Evolutionary conservation across 1,140 invertebrate genomes (phyloP).

Genomic region (Drosophila melanica): DNA sequence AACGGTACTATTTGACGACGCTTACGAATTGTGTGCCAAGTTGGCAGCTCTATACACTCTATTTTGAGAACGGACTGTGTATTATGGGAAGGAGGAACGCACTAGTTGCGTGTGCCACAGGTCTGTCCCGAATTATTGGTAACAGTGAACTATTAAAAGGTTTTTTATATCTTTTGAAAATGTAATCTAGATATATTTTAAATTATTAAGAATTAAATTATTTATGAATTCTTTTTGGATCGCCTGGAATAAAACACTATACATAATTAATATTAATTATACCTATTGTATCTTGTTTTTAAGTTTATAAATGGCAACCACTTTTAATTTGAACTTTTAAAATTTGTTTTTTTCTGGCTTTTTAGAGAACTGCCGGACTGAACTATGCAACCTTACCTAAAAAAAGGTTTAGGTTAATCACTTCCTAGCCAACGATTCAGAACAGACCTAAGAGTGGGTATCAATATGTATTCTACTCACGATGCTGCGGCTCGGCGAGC

Average conservation of each 20-base stretch:
- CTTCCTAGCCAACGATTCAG: neutral
- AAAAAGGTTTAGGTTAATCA: neutral
- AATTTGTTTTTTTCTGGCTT: no score
- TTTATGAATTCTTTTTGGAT: neutral
- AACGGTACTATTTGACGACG: conserved; percentile 30
- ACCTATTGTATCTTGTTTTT: no score
- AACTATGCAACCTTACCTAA: neutral
- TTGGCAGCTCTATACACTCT: conserved; percentile 28
- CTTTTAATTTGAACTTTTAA: no score
- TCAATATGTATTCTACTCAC: conserved; percentile 86
- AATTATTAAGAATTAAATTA: no score
- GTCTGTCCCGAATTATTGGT: conserved; percentile 20
- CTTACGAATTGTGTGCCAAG: conserved; percentile 26
- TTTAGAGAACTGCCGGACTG: no score
- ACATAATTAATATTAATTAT: neutral
- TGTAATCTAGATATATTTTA: no score
- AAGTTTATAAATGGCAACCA: no score
- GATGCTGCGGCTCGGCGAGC: conserved; percentile 90
- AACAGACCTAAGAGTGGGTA: conserved; percentile 3
- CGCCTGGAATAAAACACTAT: neutral
- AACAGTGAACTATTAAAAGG: neutral
- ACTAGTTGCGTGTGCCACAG: conserved; percentile 19
- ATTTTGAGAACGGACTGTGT: conserved; percentile 19
- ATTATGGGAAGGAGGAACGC: conserved; percentile 17
- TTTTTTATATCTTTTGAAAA: neutral